Conservation (phyloP, 2,113 vertebrate species). For the Rousettus leschenaultii region DNA sequence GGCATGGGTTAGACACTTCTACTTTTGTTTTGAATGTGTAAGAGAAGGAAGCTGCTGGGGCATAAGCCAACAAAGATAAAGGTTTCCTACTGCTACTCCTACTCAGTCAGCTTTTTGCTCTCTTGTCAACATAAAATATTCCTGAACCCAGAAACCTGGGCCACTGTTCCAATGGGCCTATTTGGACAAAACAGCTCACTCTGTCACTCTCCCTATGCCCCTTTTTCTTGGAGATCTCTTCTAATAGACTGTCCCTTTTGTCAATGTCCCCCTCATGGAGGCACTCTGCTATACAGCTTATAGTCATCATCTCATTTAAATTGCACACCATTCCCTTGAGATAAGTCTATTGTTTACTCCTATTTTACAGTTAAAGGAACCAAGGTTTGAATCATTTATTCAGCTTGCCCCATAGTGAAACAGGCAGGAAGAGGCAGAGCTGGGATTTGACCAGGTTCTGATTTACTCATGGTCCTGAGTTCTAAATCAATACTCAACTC, state of each 20-base stretch:
- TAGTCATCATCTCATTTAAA: not conserved
- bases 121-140: not conserved
- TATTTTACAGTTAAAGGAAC: not conserved
- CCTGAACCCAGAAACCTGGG: not conserved
- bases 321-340: not conserved
- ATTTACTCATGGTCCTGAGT: not conserved
- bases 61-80: not conserved
- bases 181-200: not conserved
- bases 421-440: not conserved
- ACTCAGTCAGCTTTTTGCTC: not conserved
- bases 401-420: not conserved
- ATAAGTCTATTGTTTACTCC: not conserved
- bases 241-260: not conserved
- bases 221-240: not conserved
- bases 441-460: not conserved
- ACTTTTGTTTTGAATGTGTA: not conserved
- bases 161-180: not conserved
- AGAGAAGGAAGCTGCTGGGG: not conserved
- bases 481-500: not conserved
- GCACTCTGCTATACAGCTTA: not conserved
- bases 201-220: accelerated
- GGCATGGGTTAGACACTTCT: not conserved
- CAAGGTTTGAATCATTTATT: not conserved
- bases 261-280: not conserved
- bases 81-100: not conserved